Evolutionary conservation across 1,140 invertebrate genomes (phyloP), one percentile per base, ranked within the genome.

Genomic region (Nymphalis io): DNA sequence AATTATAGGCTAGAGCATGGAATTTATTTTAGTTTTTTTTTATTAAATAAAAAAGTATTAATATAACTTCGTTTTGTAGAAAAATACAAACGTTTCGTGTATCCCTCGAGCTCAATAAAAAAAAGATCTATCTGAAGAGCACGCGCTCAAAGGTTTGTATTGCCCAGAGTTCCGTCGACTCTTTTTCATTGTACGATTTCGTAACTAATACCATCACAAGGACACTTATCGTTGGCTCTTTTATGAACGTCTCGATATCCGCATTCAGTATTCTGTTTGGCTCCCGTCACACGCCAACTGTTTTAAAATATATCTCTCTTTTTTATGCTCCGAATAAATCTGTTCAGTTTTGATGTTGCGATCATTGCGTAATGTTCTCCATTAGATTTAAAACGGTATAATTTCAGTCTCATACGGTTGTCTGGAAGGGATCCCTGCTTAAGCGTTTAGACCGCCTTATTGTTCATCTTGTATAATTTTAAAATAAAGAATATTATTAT

Each of bases 141-240:
- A 69, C 72, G 64, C 58, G 42, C 53, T 62, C 38, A 57, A 44
- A 8, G 60, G 39, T 69, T 69, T 66, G 38, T 46, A 44, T 39
- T 64, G 51, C 44, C 60, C 39, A 40, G 15, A 38, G 12, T 27
- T 23, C 40, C 18, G 40, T 61, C 70, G 48, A 60, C 53, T 55
- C 60, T 38, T 18, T 62, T 67, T 59, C 59, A 55, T 66, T 70
- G 63, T 67, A 33, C 15, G 42, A 53, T 60, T 60, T 66, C 63
- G 18, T 62, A 61, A 60, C 62, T 62, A 58, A 70, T 59, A 23
- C 27, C 53, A 66, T 44, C 12, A 70, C 72, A 63, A 70, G 72
- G 72, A 63, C 67, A 60, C 58, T 59, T 44, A n/a, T 61, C 51
- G 51, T 33, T 15, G 21, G 51, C 51, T 23, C 23, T 55, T 55